Percentiles rank a stretch among this genome's conserved stretches.
Conservation (phyloP, 2,113 vertebrate genomes). For the Calyptommatus sinebrachiatus region DNA sequence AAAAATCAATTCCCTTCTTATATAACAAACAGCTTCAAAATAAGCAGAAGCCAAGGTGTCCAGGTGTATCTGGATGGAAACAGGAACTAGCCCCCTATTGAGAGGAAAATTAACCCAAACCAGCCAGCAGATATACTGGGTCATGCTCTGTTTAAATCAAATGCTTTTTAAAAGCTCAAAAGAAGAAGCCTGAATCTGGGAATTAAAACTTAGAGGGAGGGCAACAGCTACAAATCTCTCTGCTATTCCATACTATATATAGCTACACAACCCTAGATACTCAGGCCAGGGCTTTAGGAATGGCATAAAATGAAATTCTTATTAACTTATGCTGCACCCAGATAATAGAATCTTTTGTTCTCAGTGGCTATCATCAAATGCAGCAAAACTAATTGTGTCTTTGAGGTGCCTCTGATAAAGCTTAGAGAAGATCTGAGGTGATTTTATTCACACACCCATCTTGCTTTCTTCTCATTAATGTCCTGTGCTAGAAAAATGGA, state of each 20-base stretch:
- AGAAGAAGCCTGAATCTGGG: background rate
- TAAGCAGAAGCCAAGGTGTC: constrained; percentile 26
- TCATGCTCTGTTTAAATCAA: constrained; percentile 50
- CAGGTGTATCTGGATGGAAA: constrained; percentile 26
- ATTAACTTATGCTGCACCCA: too few relatives aligned
- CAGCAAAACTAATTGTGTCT: too few relatives aligned
- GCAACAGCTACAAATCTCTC: background rate
- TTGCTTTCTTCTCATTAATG: too few relatives aligned
- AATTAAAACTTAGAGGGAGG: constrained; percentile 4
- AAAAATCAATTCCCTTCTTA: constrained; percentile 42
- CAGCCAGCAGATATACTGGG: constrained; percentile 25
- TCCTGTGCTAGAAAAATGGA: too few relatives aligned
- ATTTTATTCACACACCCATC: too few relatives aligned
- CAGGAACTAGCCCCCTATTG: constrained; percentile 9
- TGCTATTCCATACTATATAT: background rate
- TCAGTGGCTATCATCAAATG: too few relatives aligned
- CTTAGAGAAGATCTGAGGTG: too few relatives aligned
- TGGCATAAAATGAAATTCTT: background rate
- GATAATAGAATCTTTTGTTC: too few relatives aligned
- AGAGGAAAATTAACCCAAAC: constrained; percentile 36
- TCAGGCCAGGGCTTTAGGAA: background rate
- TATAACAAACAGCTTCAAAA: constrained; percentile 48
- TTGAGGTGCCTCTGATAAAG: too few relatives aligned
- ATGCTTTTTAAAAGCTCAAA: constrained; percentile 26
- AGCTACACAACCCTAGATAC: background rate